Evolutionary conservation across 2,888 invertebrate genomes (phyloP), one percentile per base, ranked within the genome.

Genomic region (Orthonevra nobilis): DNA sequence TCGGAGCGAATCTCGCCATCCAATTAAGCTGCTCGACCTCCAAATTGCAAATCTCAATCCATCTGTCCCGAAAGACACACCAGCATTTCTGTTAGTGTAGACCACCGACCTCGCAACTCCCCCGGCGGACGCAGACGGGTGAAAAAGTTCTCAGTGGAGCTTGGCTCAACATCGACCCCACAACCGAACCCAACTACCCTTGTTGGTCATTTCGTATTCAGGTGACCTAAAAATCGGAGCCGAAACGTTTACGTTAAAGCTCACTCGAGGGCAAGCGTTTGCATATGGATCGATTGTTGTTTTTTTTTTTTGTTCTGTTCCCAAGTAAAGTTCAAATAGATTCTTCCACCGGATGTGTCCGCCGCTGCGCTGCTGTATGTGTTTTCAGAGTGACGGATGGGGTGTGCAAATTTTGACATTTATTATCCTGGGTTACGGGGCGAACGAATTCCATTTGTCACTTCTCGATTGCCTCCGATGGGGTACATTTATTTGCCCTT

Each of bases 21-120:
- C 69, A 74, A 81, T 81, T 81, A 74, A 69, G 73, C 74, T 74
- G 69, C 52, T 74, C 81, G 81, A 81, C 81, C 81, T 81, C 81
- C 61, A 81, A 81, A 63, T 74, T 74, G 68, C 73, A 69, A 81
- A 68, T 73, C 73, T 68, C 73, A 54, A 73, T 79, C 66, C 73
- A 81, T 81, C 68, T 81, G 66, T 81, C 74, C 81, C 81, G 42
- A 63, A 74, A 81, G 68, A 81, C 81, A 69, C 68, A n/a, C n/a
- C n/a, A 44, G 74, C 56, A 54, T 61, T n/a, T 79, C 56, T 66
- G 77, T 72, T 77, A 64, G 60, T 17, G 30, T 66, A 44, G 42
- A 61, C 40, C 5, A 23, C 20, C 10, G 2, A 1, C 7, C 10
- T 23, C 23, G 23, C 5, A 23, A n/a, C n/a, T n/a, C n/a, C 5